Evolutionary conservation across 2,797 vertebrate species (phyloP), one percentile per base, ranked within the genome.

Genomic region (Lithobates pipiens): DNA sequence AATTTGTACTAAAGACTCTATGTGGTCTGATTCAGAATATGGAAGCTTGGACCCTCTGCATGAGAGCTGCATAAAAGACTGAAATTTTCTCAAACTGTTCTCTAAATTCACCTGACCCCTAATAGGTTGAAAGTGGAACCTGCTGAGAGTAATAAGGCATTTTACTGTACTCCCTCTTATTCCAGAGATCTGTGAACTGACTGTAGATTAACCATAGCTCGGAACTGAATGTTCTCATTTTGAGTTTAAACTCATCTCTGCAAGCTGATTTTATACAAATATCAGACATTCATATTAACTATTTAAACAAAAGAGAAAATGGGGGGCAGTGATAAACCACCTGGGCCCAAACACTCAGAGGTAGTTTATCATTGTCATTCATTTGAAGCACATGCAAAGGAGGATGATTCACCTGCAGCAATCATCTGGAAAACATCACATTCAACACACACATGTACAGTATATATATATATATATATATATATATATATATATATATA

Each of bases 71-170:
- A 83, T 73, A 83, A 88, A 0, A 15, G 57, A 29, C 68, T 61
- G 86, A 85, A 44, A 72, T 74, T 80, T 36, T 27, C 15, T 82
- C 65, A 76, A 78, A 79, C 23, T 89, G 70, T 89, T 91, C 72
- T 83, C 13, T 82, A 89, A 89, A 88, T 85, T 61, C 10, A 85
- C 89, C 79, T 91, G 86, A 90, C 69, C 69, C 13, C 25, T 83
- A 68, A 81, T 79, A 73, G 88, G 81, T 85, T 88, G 42, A 83
- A 91, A 90, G 29, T 65, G 50, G 23, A 78, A 88, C 74, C 86
- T 89, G 73, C 81, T 84, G 70, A 88, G 29, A 88, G 0, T 50
- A 77, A 27, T 65, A 46, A 84, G 42, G 76, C 86, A 85, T 88
- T 69, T 87, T 83, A n/a, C 85, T 88, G 80, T 87, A 85, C 61